Evolutionary conservation across 2,113 vertebrate species (phyloP).

Genomic region (Falco punctatus): DNA sequence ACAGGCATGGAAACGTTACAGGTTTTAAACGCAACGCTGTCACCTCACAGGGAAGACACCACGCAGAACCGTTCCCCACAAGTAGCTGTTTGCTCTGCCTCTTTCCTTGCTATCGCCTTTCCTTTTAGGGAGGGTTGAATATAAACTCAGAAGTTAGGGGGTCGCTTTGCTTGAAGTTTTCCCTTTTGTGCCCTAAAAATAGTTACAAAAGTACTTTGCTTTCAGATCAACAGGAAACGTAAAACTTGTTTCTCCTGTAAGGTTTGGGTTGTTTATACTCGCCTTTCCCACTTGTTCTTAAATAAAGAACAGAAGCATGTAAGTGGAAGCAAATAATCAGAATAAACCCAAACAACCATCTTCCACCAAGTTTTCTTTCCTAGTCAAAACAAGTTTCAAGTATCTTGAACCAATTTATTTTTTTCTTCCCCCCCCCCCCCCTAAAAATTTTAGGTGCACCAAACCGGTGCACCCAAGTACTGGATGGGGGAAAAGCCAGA

Average conservation of each 20-base stretch:
- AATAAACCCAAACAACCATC: neutral
- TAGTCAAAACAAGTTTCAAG: neutral
- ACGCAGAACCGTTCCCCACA: fast-evolving
- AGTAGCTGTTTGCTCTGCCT: neutral
- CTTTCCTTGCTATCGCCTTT: neutral
- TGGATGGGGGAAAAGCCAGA: neutral
- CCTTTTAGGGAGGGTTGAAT: neutral
- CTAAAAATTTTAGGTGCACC: neutral
- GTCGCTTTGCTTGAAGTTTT: neutral
- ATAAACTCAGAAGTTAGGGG: neutral
- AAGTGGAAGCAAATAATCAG: neutral
- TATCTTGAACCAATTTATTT: neutral
- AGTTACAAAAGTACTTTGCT: neutral
- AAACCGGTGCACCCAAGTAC: neutral
- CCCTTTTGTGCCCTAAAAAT: neutral
- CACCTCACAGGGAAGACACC: fast-evolving
- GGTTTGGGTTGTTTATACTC: neutral
- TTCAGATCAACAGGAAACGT: neutral
- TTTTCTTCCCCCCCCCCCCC: too few species aligned
- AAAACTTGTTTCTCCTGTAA: neutral
- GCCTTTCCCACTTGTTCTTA: neutral
- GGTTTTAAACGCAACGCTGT: too few species aligned
- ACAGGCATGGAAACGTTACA: neutral
- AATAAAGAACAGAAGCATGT: neutral
- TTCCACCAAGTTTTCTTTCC: neutral